Evolutionary conservation across 1,140 invertebrate genomes (phyloP), one percentile per base, ranked within the genome.

Genomic region (Stegodyphus mimosarum): DNA sequence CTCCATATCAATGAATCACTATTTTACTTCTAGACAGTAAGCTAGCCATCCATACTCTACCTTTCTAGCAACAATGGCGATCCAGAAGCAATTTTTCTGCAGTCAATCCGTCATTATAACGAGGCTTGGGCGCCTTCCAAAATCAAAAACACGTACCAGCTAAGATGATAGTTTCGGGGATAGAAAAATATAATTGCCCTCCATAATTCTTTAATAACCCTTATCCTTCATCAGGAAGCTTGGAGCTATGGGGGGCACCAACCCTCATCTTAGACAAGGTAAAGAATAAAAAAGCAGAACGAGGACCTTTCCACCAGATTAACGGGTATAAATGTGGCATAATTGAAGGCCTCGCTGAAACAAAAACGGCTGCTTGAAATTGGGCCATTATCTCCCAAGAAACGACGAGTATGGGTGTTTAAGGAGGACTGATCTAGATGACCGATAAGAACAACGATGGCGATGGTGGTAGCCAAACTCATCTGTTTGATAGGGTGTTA

Each of bases 131-230:
- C 55, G 55, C 55, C 55, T 9, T 60, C 55, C 9, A 60, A 60
- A 60, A 15, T 60, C 55, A 60, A 60, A 60, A 60, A 11, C 9
- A 11, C 55, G 2, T 15, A 60, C 55, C 55, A 2, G 55, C 9
- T 60, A 9, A 60, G 9, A 9, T 18, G 33, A 13, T 10, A 18
- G 6, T 10, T 51, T 74, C 52, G n/a, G 33, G 76, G 18, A 53
- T 33, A 64, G 76, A 52, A 10, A 17, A 69, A 33, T 69, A 79
- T 79, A 79, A 79, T 79, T 79, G 76, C 64, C 50, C 17, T 5
- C 17, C 53, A 7, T 79, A 79, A 79, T 79, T 69, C 50, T 64
- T 70, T 79, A 79, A 79, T 79, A 79, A 64, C 64, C 64, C 50
- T 33, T 64, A 69, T 79, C 66, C 76, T 79, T 69, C 66, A 52